Base-by-base conservation (phyloP, 2,888 invertebrate species). In the Imbricaverruca yamaguchii region DNA sequence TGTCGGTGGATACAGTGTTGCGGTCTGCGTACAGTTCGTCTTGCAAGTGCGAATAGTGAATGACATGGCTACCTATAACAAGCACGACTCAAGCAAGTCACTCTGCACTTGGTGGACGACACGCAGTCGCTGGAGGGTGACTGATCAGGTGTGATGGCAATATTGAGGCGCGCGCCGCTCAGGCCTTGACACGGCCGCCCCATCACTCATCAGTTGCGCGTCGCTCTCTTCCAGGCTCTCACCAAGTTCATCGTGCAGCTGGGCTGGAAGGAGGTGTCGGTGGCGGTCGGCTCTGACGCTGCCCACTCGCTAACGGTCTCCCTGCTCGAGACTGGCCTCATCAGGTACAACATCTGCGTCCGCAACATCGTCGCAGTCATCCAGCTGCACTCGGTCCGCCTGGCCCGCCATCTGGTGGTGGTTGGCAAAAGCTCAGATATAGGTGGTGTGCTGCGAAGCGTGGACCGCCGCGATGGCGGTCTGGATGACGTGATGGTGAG, bases 401-500 rank as follows among this genome's bases (percentile, higher is more conserved):
- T 55, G 74, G 74, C 74, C 55, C 74, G 74, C 9, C 53, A 74
- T 55, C 74, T 74, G 74, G 74, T 74, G 74, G 55, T 74, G 39
- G 55, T 74, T 3, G 12, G 53, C 9, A 21, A 10, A 7, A 74
- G 55, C 18, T 8, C 55, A 2, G 55, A 4, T 21, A 23, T 74
- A 10, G 74, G 55, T 39, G 74, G 55, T 55, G 74, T 55, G 10
- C 18, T 74, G 39, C 7, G 3, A 18, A 9, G 55, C 23, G 15
- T 74, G 53, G 18, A 10, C 23, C 53, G 10, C 2, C 74, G 74
- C 9, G 74, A 18, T 2, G 55, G 11, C 2, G 74, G 21, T 18
- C 21, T 74, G 55, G 55, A 18, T 21, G 74, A 55, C 21, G 74
- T 74, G 18, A 0, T 74, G 74, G 11, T 74, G 55, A 23, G 55